Conservation (phyloP, 2,888 invertebrate species). For the Napeogenes sylphis region DNA sequence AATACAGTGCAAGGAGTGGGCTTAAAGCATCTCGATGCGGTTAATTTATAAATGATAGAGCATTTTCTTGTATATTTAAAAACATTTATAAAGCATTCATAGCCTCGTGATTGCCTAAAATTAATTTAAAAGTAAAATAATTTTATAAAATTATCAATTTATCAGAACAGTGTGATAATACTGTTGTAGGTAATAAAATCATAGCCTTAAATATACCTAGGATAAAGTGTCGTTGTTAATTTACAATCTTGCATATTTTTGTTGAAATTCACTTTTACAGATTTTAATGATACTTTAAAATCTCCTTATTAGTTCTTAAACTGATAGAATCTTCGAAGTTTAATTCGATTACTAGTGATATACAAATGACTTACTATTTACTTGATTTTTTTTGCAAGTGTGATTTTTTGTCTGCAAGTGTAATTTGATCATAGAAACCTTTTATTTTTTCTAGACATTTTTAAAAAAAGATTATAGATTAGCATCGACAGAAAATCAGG, state of each 20-base stretch:
- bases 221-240: slow-evolving; percentile 1
- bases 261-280: not conserved
- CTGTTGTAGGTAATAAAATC: slow-evolving; percentile 22
- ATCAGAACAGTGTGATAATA: slow-evolving; percentile 23
- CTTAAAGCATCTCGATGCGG: slow-evolving; percentile 12
- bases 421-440: no score
- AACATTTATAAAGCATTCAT: slow-evolving; percentile 10
- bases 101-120: slow-evolving; percentile 25
- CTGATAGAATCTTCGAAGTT: no score
- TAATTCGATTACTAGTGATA: no score
- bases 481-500: no score
- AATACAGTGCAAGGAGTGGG: slow-evolving; percentile 8
- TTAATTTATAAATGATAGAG: not conserved
- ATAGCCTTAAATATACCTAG: slow-evolving; percentile 21
- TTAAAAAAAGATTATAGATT: no score
- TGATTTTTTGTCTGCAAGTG: no score
- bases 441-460: no score
- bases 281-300: no score
- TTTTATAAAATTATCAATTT: not conserved
- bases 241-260: slow-evolving; percentile 9
- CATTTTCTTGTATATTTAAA: not conserved
- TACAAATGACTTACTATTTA: no score
- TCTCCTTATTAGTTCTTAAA: no score
- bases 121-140: slow-evolving; percentile 6
- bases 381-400: no score